A percentile compares a stretch with the other conserved stretches of the same genome.
These are phyloP conservation scores for Platycercus adscitus DNA, from an alignment of 2,113 vertebrate species.

Conservation along the genomic window DNA sequence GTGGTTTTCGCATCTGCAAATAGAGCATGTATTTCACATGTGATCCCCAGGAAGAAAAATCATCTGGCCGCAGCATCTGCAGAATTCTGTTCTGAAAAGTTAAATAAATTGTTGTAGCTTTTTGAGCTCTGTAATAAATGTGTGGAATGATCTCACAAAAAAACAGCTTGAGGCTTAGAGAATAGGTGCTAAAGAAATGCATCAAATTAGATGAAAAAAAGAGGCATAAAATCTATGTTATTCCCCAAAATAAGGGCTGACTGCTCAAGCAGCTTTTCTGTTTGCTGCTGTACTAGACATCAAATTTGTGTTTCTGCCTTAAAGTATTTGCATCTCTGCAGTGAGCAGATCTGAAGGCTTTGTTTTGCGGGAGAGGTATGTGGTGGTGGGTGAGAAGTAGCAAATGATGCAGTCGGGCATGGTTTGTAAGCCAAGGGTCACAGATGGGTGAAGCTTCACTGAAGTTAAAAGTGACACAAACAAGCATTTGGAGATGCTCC, in stretches of 20 bases:
- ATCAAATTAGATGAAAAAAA: slow-evolving; percentile 30
- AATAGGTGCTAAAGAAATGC: slow-evolving; percentile 31
- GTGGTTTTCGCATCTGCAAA: neutral
- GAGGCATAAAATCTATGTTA: slow-evolving; percentile 37
- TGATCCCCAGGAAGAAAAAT: neutral
- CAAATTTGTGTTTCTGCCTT: neutral
- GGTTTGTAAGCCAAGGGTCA: neutral
- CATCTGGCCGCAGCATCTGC: neutral
- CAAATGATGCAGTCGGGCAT: neutral
- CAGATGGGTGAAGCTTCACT: neutral
- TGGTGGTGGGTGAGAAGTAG: neutral
- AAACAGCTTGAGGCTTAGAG: neutral
- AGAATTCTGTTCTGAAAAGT: slow-evolving; percentile 7
- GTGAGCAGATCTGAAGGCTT: neutral
- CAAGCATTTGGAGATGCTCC: neutral
- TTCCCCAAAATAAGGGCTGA: slow-evolving; percentile 2
- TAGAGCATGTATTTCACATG: neutral
- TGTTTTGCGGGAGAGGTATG: neutral
- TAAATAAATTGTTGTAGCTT: neutral
- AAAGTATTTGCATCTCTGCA: slow-evolving; percentile 42
- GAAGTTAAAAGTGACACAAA: slow-evolving; percentile 16
- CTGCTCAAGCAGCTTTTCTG: neutral
- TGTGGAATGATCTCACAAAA: slow-evolving; percentile 9
- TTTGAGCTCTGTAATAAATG: slow-evolving; percentile 30
- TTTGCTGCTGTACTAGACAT: slow-evolving; percentile 20